These are phyloP conservation scores for Syngnathus typhle DNA, from an alignment of 2,113 vertebrate genomes.

Conservation along the genomic window DNA sequence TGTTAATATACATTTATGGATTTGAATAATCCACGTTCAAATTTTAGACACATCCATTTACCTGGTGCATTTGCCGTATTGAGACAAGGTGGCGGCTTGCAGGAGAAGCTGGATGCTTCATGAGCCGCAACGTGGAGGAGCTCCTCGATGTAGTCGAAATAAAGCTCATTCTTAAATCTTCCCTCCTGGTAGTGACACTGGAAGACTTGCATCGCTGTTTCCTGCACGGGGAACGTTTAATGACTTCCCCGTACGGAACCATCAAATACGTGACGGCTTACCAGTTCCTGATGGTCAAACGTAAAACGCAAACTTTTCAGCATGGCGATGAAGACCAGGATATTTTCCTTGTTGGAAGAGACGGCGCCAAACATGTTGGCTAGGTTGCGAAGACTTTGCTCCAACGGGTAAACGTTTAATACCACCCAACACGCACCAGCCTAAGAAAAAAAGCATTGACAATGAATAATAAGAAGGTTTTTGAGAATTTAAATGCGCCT, in stretches of 20 bases:
- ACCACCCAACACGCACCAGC: conserved; percentile 66
- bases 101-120: conserved; percentile 46
- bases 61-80: conserved; percentile 38
- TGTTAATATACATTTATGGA: too few species aligned
- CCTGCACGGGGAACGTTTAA: conserved; percentile 31
- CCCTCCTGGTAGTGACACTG: conserved; percentile 61
- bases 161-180: conserved; percentile 47
- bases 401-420: conserved; percentile 63
- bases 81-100: conserved; percentile 56
- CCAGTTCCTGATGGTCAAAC: conserved; percentile 60
- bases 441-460: conserved; percentile 19
- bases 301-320: conserved; percentile 64
- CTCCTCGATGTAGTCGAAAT: conserved; percentile 62
- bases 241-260: background rate
- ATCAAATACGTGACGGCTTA: conserved; percentile 12
- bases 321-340: conserved; percentile 59
- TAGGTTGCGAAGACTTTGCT: conserved; percentile 61
- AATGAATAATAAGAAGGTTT: background rate
- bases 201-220: conserved; percentile 62
- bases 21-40: too few species aligned
- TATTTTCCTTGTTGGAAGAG: conserved; percentile 62
- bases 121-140: conserved; percentile 45
- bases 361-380: conserved; percentile 55
- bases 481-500: too few species aligned
- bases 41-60: background rate